These are phyloP conservation scores for Nibea albiflora DNA, from an alignment of 2,113 vertebrate genomes.

Conservation along the genomic window DNA sequence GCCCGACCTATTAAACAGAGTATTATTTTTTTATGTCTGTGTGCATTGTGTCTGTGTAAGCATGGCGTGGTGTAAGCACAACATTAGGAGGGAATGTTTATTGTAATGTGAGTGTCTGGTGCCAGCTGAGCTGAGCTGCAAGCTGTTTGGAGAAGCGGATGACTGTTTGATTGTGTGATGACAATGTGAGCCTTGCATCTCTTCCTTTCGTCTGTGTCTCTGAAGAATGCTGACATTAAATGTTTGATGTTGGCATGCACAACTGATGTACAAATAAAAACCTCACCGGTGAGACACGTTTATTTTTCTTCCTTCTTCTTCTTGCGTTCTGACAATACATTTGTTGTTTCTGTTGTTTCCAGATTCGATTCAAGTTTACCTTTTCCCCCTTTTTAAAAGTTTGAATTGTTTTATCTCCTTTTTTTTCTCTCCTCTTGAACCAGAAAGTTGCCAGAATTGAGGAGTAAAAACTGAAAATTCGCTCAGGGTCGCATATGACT, in stretches of 20 bases:
- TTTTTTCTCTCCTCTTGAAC: conserved; percentile 33
- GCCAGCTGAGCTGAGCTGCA: conserved; percentile 82
- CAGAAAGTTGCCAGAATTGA: conserved; percentile 49
- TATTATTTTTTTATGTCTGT: conserved; percentile 68
- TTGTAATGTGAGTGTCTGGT: conserved; percentile 81
- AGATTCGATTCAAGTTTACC: conserved; percentile 70
- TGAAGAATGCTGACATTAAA: conserved; percentile 83
- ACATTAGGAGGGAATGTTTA: conserved; percentile 77
- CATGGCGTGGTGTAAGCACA: conserved; percentile 72
- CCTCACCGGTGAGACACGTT: conserved; percentile 72
- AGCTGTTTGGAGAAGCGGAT: conserved; percentile 80
- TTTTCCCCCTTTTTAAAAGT: conserved; percentile 62
- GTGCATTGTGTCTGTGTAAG: conserved; percentile 73
- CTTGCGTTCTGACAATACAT: conserved; percentile 72
- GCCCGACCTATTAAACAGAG: conserved; percentile 72
- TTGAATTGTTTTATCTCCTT: conserved; percentile 64
- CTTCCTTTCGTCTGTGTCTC: conserved; percentile 82
- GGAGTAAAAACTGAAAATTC: conserved; percentile 37
- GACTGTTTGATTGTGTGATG: conserved; percentile 85
- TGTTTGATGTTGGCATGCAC: conserved; percentile 82
- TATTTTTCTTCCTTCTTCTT: conserved; percentile 23
- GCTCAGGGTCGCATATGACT: conserved; percentile 53
- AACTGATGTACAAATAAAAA: conserved; percentile 82
- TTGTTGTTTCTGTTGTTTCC: conserved; percentile 77
- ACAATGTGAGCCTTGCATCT: conserved; percentile 81